phyloP scores from a whole-genome alignment of 2,797 vertebrate species.

The Danio kyathit region DNA sequence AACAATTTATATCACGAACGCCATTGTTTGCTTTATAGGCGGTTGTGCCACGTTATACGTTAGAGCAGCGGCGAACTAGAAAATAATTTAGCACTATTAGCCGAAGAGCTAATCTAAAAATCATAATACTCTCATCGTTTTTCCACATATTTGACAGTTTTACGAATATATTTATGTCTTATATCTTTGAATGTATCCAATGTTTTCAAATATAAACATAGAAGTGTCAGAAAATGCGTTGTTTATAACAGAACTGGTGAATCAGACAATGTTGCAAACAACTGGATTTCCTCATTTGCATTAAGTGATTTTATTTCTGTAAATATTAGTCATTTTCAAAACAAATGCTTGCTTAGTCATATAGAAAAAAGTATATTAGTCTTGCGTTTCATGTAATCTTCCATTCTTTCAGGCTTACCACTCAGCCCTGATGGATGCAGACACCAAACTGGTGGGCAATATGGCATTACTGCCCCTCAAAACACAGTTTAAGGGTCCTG shows the following conservation, averaged over 20 bases:
- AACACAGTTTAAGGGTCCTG: conserved; percentile 97
- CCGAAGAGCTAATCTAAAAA: conserved; percentile 14
- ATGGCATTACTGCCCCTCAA: conserved; percentile 95
- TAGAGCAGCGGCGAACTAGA: background rate
- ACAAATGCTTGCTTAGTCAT: background rate
- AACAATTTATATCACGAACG: background rate
- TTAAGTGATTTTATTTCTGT: background rate
- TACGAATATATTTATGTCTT: background rate
- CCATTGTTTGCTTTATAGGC: background rate
- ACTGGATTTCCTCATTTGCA: conserved; percentile 18
- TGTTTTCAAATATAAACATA: background rate
- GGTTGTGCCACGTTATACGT: background rate
- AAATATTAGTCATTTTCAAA: background rate
- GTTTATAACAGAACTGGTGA: background rate
- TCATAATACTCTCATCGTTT: background rate
- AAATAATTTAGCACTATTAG: conserved; percentile 15
- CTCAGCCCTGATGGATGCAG: conserved; percentile 88
- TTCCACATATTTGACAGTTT: background rate
- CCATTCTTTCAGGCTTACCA: conserved; percentile 89
- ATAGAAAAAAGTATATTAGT: background rate
- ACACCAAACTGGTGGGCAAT: conserved; percentile 92
- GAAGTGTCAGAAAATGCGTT: background rate
- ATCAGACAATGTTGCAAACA: background rate
- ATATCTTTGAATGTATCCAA: background rate
- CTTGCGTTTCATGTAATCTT: background rate